Conservation (phyloP, 64 coral and sea anemone species). For the Platygyra sinensis region DNA sequence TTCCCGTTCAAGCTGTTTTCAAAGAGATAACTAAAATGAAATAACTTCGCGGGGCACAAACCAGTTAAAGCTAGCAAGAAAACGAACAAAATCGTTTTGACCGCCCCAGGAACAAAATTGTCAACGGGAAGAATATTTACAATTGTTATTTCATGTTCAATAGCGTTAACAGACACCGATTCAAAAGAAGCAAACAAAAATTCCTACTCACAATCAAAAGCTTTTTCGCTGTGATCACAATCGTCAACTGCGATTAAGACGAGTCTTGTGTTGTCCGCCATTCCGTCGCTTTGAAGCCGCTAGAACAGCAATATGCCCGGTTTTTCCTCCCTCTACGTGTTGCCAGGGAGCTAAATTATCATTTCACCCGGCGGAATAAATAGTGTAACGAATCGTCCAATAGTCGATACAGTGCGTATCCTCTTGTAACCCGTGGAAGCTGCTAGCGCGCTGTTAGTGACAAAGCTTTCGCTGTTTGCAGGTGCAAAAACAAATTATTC, state of each 20-base stretch:
- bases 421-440: not conserved
- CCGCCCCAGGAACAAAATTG: too few species aligned
- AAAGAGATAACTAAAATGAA: too few species aligned
- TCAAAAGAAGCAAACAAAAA: too few species aligned
- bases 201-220: constrained; percentile 38
- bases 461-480: not conserved
- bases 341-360: not conserved
- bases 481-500: constrained; percentile 8
- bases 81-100: too few species aligned
- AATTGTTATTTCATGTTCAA: too few species aligned
- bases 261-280: not conserved
- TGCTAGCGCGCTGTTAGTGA: not conserved
- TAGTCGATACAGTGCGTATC: not conserved
- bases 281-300: not conserved
- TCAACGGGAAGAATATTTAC: too few species aligned
- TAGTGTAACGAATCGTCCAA: not conserved
- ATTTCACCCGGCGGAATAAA: not conserved
- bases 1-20: too few species aligned
- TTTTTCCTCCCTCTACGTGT: too few species aligned
- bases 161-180: too few species aligned
- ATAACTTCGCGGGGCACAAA: too few species aligned
- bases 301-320: too few species aligned
- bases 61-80: too few species aligned
- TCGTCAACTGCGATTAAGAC: constrained; percentile 30
- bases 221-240: constrained; percentile 32